These are phyloP conservation scores for Heteropelma amictum DNA, from an alignment of 2,888 invertebrate genomes.

Conservation along the genomic window DNA sequence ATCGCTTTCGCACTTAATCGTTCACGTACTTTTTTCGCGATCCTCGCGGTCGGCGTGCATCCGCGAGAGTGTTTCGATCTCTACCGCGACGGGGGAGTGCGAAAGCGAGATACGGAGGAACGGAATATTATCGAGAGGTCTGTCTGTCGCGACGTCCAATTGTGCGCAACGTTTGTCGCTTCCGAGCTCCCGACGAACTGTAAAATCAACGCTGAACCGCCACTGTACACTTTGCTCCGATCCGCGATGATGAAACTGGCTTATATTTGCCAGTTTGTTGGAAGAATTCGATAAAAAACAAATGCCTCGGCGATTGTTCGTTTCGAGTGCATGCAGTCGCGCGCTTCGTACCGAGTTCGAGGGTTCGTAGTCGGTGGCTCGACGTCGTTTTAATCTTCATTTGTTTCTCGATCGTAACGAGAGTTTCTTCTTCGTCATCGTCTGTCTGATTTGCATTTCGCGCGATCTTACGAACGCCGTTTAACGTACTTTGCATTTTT, in stretches of 20 bases:
- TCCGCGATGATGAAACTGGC: conserved; percentile 56
- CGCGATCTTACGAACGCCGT: not conserved
- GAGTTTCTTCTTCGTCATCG: not conserved
- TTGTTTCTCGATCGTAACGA: conserved; percentile 33
- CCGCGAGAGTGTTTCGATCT: no score
- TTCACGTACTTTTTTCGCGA: no score
- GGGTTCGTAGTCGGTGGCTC: conserved; percentile 10
- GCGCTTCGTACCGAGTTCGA: conserved; percentile 32
- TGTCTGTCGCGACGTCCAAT: no score
- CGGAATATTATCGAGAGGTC: no score
- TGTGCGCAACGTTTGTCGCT: no score
- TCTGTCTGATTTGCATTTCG: not conserved
- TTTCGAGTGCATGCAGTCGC: conserved; percentile 34
- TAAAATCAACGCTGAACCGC: conserved; percentile 18
- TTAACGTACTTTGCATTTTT: not conserved
- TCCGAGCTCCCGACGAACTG: no score
- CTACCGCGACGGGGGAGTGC: no score
- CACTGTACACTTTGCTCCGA: conserved; percentile 41
- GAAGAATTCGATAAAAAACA: conserved; percentile 43
- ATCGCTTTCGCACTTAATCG: no score
- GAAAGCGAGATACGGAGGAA: no score
- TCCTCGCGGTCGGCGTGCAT: no score
- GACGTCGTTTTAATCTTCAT: conserved; percentile 42
- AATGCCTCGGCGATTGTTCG: conserved; percentile 32
- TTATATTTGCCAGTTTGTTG: conserved; percentile 52